These are phyloP conservation scores for Rallus crepitans DNA, from an alignment of 2,797 vertebrate genomes.

Conservation along the genomic window DNA sequence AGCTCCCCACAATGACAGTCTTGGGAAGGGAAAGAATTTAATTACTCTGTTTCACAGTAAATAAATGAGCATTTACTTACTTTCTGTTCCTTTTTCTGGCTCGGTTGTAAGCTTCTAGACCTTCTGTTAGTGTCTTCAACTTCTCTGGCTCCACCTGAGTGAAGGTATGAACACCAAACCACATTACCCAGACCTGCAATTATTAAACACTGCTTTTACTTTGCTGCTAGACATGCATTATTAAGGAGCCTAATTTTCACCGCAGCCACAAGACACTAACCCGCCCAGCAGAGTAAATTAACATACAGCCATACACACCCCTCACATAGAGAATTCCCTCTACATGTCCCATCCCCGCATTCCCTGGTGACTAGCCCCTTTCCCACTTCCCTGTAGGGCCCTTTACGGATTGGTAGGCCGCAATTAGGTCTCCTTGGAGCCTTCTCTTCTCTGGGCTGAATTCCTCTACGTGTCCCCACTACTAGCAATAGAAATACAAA, in stretches of 20 bases:
- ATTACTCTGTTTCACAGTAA: fast-evolving
- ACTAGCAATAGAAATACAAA: not conserved
- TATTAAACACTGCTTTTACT: constrained; percentile 5
- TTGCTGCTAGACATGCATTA: constrained; percentile 10
- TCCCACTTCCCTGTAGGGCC: no score
- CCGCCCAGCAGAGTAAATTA: not conserved
- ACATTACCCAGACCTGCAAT: constrained; percentile 73
- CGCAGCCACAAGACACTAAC: not conserved
- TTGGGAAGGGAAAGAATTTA: not conserved
- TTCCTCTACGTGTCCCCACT: no score
- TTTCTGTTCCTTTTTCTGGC: constrained; percentile 93
- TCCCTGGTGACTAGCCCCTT: no score
- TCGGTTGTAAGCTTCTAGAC: constrained; percentile 93
- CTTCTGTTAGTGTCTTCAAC: constrained; percentile 96
- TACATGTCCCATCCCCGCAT: no score
- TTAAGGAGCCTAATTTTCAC: not conserved
- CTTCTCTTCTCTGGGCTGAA: no score
- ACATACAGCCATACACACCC: not conserved
- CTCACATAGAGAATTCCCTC: no score
- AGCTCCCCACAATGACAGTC: not conserved
- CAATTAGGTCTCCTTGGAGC: no score
- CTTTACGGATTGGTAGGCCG: no score
- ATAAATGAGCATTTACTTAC: constrained; percentile 79
- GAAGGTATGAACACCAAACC: constrained; percentile 75
- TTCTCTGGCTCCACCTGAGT: constrained; percentile 95